Evolutionary conservation across 2,888 invertebrate genomes (phyloP).

Genomic region (Apamea anceps): DNA sequence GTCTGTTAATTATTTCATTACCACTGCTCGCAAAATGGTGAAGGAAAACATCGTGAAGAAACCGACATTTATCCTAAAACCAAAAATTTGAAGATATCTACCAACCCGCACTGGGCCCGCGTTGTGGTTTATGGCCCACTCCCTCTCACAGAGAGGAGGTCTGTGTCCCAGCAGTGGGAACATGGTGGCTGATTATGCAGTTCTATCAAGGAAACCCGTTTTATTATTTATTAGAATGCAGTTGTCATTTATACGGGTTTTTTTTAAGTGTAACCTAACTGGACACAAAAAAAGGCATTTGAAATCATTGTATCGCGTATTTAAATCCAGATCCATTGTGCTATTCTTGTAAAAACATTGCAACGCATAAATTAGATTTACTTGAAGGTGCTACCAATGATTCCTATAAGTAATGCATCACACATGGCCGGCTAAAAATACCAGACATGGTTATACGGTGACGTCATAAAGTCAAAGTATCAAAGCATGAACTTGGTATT

Average conservation of each 20-base stretch:
- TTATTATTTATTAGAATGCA: neutral
- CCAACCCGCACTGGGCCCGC: neutral
- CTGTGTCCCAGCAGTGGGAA: neutral
- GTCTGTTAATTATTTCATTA: neutral
- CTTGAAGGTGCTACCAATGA: constrained; percentile 7
- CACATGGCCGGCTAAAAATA: constrained; percentile 35
- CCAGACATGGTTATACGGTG: constrained; percentile 16
- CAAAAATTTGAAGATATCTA: neutral
- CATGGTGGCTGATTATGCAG: neutral
- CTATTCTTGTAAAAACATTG: constrained; percentile 7
- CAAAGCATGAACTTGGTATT: neutral
- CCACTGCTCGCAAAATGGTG: neutral
- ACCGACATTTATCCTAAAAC: neutral
- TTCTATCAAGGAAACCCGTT: neutral
- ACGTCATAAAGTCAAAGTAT: constrained; percentile 11
- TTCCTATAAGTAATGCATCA: constrained; percentile 37
- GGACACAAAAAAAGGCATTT: neutral
- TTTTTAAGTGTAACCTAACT: neutral
- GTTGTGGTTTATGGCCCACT: neutral
- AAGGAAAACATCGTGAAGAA: neutral
- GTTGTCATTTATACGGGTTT: neutral
- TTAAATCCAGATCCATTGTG: constrained; percentile 38
- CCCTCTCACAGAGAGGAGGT: neutral
- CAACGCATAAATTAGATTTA: constrained; percentile 40
- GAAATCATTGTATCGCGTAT: neutral